Base-by-base conservation (phyloP, 2,888 invertebrate species). In the Mactromeris polynyma region DNA sequence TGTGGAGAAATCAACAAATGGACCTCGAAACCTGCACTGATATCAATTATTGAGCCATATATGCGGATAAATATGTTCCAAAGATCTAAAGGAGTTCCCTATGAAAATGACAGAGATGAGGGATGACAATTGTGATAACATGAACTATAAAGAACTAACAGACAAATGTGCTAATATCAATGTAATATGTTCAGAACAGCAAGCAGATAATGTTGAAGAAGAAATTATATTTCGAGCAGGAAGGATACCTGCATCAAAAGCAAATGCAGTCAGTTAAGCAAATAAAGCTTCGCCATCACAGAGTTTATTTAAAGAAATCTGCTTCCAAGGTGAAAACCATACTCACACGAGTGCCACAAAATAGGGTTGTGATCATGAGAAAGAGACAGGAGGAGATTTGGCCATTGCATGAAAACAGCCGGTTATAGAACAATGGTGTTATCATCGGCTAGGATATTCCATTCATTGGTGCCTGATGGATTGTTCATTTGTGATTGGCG, bases 391-490 rank as follows among this genome's bases (percentile, higher is more conserved):
- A 1, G 4, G 19, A 36, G 21, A 38, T 40, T 19, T 19, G 21
- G 11, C n/a, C n/a, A 17, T n/a, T 3, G 0, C 86, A 82, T 77
- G 46, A 42, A 0, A 7, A 80, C 21, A 17, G 17, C 51, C 21
- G 17, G 19, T 14, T 85, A 6, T 19, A n/a, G 6, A 31, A 51
- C 1, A 78, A 54, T 58, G 85, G 79, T 36, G 33, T 85, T 54
- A 14, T 42, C 7, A 42, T 42, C 6, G 14, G 42, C 42, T 9
- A 6, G 6, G 42, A 6, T 9, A 6, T 14, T 46, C 86, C 89
- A 9, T 73, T 46, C 31, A 6, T 86, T 51, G 89, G 83, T 11
- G 84, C 79, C 85, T 1, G 85, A 89, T 79, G 88, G 88, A 7
- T 0, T 79, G 21, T 78, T 85, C 4, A 77, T 11, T 11, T 88